Conservation (phyloP, 2,113 vertebrate genomes). For the Corydoras maculifer region DNA sequence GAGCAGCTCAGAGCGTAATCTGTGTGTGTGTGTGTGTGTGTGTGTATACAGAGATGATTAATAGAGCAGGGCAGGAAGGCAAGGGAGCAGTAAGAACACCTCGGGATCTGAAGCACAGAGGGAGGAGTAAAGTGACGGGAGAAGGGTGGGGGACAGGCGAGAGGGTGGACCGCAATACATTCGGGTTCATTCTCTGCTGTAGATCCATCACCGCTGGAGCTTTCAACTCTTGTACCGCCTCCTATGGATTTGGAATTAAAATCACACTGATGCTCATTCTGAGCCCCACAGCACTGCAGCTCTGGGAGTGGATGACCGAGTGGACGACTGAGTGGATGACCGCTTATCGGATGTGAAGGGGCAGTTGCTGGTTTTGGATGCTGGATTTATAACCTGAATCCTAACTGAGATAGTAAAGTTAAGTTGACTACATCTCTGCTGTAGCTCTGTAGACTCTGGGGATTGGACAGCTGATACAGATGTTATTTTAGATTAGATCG, state of each 20-base stretch:
- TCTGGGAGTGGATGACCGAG: too few species aligned
- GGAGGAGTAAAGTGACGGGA: slow-evolving; percentile 40
- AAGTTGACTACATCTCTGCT: background rate
- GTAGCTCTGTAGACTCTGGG: background rate
- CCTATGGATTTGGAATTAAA: background rate
- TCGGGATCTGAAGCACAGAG: slow-evolving; percentile 9
- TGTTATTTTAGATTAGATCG: background rate
- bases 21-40: slow-evolving; percentile 5
- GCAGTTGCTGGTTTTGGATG: too few species aligned
- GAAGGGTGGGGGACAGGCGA: slow-evolving; percentile 37
- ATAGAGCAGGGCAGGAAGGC: slow-evolving; percentile 10
- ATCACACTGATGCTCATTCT: background rate
- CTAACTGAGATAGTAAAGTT: too few species aligned
- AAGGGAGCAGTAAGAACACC: slow-evolving; percentile 21
- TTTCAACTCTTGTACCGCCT: background rate
- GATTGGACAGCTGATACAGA: too few species aligned
- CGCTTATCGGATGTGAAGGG: too few species aligned
- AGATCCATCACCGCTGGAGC: slow-evolving; percentile 2
- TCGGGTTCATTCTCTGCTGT: slow-evolving; percentile 41
- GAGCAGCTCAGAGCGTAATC: slow-evolving; percentile 5
- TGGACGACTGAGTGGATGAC: too few species aligned
- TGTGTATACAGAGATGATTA: slow-evolving; percentile 22
- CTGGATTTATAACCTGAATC: too few species aligned
- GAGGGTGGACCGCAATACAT: slow-evolving; percentile 24
- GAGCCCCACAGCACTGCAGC: too few species aligned